Base-by-base conservation (phyloP, 2,888 invertebrate genomes). In the Portevinia maculata region DNA sequence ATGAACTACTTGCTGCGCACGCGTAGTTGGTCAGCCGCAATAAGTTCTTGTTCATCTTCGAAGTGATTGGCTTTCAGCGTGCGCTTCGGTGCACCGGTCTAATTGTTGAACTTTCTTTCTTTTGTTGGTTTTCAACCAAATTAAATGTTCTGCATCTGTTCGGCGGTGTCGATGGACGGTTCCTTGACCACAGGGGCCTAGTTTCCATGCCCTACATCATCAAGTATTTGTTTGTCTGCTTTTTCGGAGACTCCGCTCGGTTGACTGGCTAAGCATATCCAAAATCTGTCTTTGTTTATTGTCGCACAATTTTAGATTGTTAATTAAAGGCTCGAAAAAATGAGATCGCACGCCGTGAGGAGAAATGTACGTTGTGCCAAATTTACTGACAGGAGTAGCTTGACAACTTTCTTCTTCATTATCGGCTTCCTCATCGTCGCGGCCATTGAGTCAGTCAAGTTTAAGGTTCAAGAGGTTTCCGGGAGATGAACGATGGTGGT, bases 1-100 rank as follows among this genome's bases (percentile, higher is more conserved):
- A 73, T 64, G 73, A 55, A 64, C 64, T 74, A 74, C 73, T 74
- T 74, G 64, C 48, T 39, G 64, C 55, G 53, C 64, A 57, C 39
- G 48, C 55, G 44, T 55, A 55, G 15, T 37, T 44, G 50, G 24
- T 53, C 52, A 44, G 53, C 53, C 46, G 59, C 53, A 24, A 55
- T 53, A 73, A 55, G 71, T 62, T 73, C 62, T 73, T 52, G 44
- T 37, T 53, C 55, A 28, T 55, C 44, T 37, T 39, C n/a, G 73
- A 64, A 46, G 73, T 73, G 73, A 64, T 64, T 73, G 73, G 19
- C 59, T 59, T 70, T 21, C 13, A 39, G 70, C 41, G 17, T 17
- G n/a, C 21, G 41, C 52, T 21, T 41, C 24, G 24, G 39, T 41
- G 41, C 52, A 60, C 30, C 46, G 44, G 32, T 24, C 21, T 24